Percentiles rank a stretch among this genome's conserved stretches.
These are phyloP conservation scores for Drosophila orena DNA, from an alignment of 1,140 invertebrate genomes.

Conservation along the genomic window DNA sequence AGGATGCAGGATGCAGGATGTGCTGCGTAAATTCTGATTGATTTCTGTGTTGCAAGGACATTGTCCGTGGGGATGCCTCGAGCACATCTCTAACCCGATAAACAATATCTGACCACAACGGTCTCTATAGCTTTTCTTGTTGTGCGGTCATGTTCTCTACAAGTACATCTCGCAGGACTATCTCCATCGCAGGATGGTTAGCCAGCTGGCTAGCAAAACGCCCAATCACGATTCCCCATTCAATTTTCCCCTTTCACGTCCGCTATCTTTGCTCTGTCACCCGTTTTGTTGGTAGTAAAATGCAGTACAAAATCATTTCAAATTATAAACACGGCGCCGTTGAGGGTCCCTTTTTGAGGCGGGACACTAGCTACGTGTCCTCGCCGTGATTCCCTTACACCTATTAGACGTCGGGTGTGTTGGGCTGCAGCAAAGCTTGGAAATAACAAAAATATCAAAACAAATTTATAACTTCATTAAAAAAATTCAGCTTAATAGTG, in stretches of 20 bases:
- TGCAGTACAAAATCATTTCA: constrained; percentile 74
- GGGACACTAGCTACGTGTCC: constrained; percentile 39
- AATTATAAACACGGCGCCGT: constrained; percentile 69
- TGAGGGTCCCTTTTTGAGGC: constrained; percentile 49
- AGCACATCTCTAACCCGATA: constrained; percentile 14
- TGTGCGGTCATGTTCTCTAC: not conserved
- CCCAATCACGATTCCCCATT: constrained; percentile 48
- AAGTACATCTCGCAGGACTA: constrained; percentile 17
- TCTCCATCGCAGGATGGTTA: constrained; percentile 46
- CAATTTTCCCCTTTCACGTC: not conserved
- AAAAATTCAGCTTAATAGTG: no score
- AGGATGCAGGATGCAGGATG: not conserved
- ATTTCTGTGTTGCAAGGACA: constrained; percentile 18
- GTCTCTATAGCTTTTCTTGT: constrained; percentile 4
- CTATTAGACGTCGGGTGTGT: not conserved
- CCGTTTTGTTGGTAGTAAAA: constrained; percentile 53
- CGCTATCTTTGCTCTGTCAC: constrained; percentile 16
- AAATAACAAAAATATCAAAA: not conserved
- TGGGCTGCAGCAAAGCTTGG: not conserved
- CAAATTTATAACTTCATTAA: no score
- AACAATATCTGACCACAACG: constrained; percentile 56
- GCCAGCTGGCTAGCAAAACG: constrained; percentile 51
- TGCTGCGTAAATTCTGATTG: constrained; percentile 21
- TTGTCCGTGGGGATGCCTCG: not conserved
- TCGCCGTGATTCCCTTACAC: constrained; percentile 23